Base-by-base conservation (phyloP, 92 coral and sea anemone genomes). In the Paragorgia papillata region DNA sequence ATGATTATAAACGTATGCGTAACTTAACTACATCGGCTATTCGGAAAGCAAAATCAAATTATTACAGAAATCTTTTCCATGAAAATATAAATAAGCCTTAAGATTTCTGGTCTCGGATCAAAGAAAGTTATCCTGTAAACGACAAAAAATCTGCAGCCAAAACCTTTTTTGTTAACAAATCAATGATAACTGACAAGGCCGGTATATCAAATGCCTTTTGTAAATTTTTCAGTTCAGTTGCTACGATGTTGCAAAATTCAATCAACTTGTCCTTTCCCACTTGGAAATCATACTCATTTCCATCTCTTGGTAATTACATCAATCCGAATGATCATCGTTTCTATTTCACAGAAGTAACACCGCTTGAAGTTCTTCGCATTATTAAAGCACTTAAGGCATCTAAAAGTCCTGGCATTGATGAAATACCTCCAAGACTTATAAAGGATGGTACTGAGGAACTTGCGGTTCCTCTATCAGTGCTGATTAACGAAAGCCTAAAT, bases 121-220 rank as follows among this genome's bases (percentile, higher is more conserved):
- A 54, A 59, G 29, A 22, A 35, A 62, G 19, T 62, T 62, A 62
- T 0, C 41, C 41, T 3, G 69, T 62, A 62, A 62, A 62, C n/a
- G 69, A 62, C 44, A 62, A 62, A 62, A 62, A 27, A 27, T 62
- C 69, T 35, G 41, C 44, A 27, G 19, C 69, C 39, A 62, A 62
- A 62, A 9, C 44, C 20, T 62, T 62, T 62, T 44, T 28, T 62
- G 6, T 62, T 9, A 62, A 59, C 30, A 26, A 59, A 17, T 59
- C 66, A 59, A 59, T 59, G 66, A 59, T 31, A 20, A 26, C 29
- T n/a, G 31, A 24, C 30, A 59, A 59, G 24, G 18, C 30, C 10
- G 7, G 10, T 31, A 59, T 59, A 59, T 27, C 66, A 59, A 59
- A 59, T 26, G 25, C 66, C 18, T 59, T 59, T 31, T 59, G 66